A percentile compares a stretch with the other conserved stretches of the same genome.
Conservation (phyloP, 2,113 vertebrate species). For the Triplophysa dalaica region DNA sequence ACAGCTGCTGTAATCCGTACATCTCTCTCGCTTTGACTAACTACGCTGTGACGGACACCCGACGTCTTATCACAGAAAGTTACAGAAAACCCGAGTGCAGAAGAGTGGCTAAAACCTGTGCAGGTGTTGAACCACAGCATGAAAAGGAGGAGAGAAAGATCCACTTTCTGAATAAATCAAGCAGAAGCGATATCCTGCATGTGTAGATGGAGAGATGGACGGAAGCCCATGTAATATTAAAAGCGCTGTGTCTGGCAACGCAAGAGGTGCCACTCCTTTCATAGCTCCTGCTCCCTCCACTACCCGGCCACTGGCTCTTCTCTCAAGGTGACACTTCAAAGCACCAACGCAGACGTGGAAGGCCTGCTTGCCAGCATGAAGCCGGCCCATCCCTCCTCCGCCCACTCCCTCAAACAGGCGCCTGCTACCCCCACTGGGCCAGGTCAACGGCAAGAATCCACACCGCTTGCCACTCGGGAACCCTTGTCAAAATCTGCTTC, state of each 20-base stretch:
- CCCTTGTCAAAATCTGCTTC: conserved; percentile 72
- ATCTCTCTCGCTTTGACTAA: conserved; percentile 15
- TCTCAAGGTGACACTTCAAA: conserved; percentile 94
- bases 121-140: conserved; percentile 71
- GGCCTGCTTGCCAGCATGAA: conserved; percentile 79
- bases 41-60: conserved; percentile 42
- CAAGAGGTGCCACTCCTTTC: conserved; percentile 74
- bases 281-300: conserved; percentile 72
- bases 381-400: conserved; percentile 70
- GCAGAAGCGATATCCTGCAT: conserved; percentile 78
- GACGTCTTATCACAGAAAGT: conserved; percentile 42
- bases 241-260: conserved; percentile 77
- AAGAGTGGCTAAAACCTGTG: conserved; percentile 60
- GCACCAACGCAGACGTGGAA: conserved; percentile 73
- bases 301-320: conserved; percentile 75
- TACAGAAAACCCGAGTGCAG: conserved; percentile 59
- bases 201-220: conserved; percentile 73
- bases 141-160: conserved; percentile 67
- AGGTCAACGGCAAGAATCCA: conserved; percentile 76
- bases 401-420: conserved; percentile 78
- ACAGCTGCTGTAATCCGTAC: conserved; percentile 26
- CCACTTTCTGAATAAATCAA: conserved; percentile 79
- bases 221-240: conserved; percentile 82
- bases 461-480: conserved; percentile 68
- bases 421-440: conserved; percentile 70